These are phyloP conservation scores for Rattus rattus DNA, from an alignment of 2,113 vertebrate genomes.

Conservation along the genomic window DNA sequence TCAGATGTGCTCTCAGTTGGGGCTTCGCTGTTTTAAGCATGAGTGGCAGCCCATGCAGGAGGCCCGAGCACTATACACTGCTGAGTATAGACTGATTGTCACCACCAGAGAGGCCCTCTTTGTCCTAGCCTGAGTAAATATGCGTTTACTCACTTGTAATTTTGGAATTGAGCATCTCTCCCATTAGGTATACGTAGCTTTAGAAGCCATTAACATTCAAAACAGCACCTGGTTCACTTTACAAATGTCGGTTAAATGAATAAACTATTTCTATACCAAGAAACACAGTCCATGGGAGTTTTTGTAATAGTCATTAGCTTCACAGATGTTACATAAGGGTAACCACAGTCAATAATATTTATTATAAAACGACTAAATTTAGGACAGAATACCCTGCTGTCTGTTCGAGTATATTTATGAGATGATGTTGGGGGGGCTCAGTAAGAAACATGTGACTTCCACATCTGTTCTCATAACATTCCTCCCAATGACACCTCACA, in stretches of 20 bases:
- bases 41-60: neutral
- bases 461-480: neutral
- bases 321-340: neutral
- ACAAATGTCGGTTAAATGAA: neutral
- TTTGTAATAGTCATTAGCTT: neutral
- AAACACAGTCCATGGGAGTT: neutral
- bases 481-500: neutral
- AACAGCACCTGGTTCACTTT: neutral
- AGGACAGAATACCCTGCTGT: neutral
- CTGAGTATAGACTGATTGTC: neutral
- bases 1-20: neutral
- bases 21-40: neutral
- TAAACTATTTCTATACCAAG: neutral
- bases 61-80: neutral
- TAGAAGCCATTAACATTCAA: neutral
- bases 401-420: neutral
- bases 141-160: neutral
- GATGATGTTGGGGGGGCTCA: neutral
- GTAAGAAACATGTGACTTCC: neutral
- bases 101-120: accelerated
- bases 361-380: slow-evolving; percentile 10
- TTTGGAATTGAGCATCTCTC: neutral
- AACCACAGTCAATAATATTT: slow-evolving; percentile 24
- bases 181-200: neutral
- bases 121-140: neutral